These are phyloP conservation scores for Heliconius hermathena DNA, from an alignment of 1,140 invertebrate species.

Conservation along the genomic window DNA sequence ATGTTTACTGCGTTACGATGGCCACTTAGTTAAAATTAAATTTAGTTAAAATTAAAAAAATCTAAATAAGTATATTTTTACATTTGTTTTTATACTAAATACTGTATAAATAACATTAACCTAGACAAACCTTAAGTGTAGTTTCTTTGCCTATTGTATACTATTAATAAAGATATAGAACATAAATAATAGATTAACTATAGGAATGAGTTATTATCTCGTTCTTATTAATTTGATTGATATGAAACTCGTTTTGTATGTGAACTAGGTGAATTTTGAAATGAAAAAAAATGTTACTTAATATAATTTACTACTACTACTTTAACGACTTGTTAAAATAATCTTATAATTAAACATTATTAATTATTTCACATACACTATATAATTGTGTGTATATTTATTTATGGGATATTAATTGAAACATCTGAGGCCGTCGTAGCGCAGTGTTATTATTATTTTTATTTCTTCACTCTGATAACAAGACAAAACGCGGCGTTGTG, in stretches of 20 bases:
- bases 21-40: too few species aligned
- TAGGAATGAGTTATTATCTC: neutral
- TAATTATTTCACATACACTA: too few species aligned
- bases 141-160: neutral
- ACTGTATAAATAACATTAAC: neutral
- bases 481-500: too few species aligned
- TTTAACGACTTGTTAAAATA: neutral
- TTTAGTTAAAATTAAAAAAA: too few species aligned
- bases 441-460: too few species aligned
- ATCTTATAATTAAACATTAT: neutral
- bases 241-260: neutral
- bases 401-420: too few species aligned
- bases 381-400: too few species aligned
- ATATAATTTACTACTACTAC: neutral
- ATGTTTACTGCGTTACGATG: too few species aligned
- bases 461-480: too few species aligned
- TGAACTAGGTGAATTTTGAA: neutral
- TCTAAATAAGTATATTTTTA: too few species aligned
- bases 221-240: conserved; percentile 6
- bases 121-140: neutral
- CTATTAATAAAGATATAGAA: conserved; percentile 7
- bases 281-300: neutral
- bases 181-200: neutral
- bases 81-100: neutral
- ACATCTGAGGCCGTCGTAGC: too few species aligned